A percentile compares a stretch with the other conserved stretches of the same genome.
These are phyloP conservation scores for Chiloscyllium punctatum DNA, from an alignment of 2,797 vertebrate species.

Conservation along the genomic window DNA sequence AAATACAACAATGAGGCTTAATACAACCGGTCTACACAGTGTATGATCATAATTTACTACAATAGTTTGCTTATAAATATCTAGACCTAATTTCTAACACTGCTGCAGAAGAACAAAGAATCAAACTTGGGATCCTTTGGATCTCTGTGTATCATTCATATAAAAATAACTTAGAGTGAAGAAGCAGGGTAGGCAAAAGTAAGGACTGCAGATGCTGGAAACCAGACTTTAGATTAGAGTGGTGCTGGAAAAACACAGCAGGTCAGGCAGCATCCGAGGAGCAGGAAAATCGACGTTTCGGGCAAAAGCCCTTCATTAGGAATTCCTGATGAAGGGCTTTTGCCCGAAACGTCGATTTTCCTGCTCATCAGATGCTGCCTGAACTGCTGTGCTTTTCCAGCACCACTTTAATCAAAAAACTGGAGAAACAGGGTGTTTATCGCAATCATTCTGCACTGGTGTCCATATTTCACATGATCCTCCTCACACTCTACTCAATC, in stretches of 20 bases:
- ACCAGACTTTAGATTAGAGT: no score
- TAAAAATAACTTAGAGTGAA: background rate
- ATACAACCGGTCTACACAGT: background rate
- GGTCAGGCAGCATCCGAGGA: no score
- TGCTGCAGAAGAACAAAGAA: background rate
- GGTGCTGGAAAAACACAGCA: no score
- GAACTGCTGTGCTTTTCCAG: no score
- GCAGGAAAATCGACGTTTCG: no score
- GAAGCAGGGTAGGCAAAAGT: background rate
- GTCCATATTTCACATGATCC: background rate
- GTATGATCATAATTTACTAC: background rate
- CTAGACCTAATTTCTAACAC: background rate
- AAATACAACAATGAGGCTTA: background rate
- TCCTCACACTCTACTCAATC: background rate
- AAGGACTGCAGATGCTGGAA: no score
- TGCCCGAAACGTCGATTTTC: no score
- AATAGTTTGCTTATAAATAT: background rate
- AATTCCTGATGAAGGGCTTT: no score
- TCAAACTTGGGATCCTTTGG: background rate
- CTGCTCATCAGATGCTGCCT: no score
- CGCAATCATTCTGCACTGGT: background rate
- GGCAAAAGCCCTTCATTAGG: no score
- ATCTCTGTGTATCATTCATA: background rate
- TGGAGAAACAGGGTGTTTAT: background rate
- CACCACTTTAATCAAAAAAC: no score